Evolutionary conservation across 2,113 vertebrate genomes (phyloP), one percentile per base, ranked within the genome.

Genomic region (Solea senegalensis): DNA sequence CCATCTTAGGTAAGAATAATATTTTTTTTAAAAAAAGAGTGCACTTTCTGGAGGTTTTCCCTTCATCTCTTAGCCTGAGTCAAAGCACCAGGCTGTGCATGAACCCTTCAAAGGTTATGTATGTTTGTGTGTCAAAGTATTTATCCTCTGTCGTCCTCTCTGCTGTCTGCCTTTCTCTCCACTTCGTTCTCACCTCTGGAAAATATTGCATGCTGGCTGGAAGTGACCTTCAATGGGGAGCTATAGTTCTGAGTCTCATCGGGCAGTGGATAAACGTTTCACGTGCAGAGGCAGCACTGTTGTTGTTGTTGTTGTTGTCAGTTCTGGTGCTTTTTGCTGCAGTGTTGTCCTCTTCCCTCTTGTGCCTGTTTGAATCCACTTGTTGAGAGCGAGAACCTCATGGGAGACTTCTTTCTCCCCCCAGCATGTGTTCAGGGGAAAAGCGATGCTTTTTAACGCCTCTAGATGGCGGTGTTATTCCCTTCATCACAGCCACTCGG

Each of bases 1-100:
- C 97, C 61, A 96, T 96, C 87, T 91, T 97, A 90, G 97, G 97
- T 97, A 95, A 95, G 95, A 41, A 4, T 4, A 1, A 46, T 15
- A 4, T 4, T 10, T 5, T 14, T 16, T 27, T 1, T n/a, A n/a
- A n/a, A 8, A 34, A 9, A 48, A 16, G 11, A 1, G 1, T 0
- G 16, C 12, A 0, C 21, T 27, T 9, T 4, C 16, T 34, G 50
- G 53, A 76, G 58, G 8, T 66, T 56, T n/a, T 58, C 21, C 15
- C 63, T 66, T 43, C 16, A 13, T 16, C 49, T 3, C 27, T 15
- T 3, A 14, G 2, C 48, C 39, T 8, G 66, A 69, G 16, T 49
- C 7, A 55, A 56, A 49, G 53, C 67, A 72, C 56, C 58, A 21
- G 45, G 70, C 75, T 21, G 51, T 74, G 83, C 80, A 80, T 82